Evolutionary conservation across 2,797 vertebrate genomes (phyloP).

Genomic region (Coreius guichenoti): DNA sequence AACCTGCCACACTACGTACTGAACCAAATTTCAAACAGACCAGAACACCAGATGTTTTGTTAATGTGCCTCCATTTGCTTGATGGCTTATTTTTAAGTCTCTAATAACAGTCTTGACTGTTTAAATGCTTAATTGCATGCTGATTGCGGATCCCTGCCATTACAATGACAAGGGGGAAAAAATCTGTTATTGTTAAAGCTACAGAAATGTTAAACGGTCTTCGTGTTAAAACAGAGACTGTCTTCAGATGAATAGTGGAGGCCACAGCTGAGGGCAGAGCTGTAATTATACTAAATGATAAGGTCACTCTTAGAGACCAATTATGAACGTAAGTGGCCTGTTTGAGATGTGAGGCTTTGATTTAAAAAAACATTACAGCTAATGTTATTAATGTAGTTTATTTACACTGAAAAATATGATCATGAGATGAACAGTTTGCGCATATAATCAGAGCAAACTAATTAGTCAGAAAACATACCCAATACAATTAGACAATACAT

Average conservation of each 20-base stretch:
- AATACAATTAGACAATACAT: not conserved
- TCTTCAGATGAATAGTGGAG: conserved; percentile 9
- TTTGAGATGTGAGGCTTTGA: not conserved
- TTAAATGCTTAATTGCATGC: conserved; percentile 52
- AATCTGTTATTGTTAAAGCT: conserved; percentile 27
- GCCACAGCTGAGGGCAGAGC: not conserved
- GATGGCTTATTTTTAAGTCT: conserved; percentile 52
- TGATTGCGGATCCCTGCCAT: conserved; percentile 42
- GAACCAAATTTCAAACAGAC: not conserved
- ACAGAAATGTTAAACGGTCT: conserved; percentile 14
- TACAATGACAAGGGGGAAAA: conserved; percentile 52
- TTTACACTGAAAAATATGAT: conserved; percentile 3
- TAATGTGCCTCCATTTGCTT: conserved; percentile 24
- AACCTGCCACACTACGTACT: not conserved
- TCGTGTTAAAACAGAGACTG: not conserved
- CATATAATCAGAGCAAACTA: not conserved
- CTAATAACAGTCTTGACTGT: conserved; percentile 55
- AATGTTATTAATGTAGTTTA: not conserved
- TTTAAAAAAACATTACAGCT: not conserved
- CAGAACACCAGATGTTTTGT: conserved; percentile 49
- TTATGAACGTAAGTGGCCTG: not conserved
- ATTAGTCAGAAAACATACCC: not conserved
- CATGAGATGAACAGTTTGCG: not conserved
- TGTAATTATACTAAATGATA: conserved; percentile 21
- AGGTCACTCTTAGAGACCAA: conserved; percentile 1